phyloP scores from a whole-genome alignment of 2,888 invertebrate genomes.

The Cheilosia variabilis region DNA sequence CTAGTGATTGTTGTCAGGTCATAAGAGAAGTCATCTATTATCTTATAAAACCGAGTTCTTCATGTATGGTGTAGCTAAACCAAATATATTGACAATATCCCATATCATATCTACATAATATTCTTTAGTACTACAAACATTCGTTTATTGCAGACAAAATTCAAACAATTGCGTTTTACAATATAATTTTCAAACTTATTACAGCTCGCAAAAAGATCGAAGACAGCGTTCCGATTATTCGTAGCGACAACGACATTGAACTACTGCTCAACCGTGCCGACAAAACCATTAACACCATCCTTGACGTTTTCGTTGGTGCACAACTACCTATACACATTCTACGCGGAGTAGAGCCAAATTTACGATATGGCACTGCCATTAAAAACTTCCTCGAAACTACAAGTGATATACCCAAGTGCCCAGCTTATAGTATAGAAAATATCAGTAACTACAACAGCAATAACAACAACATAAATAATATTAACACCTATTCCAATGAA shows the following conservation, averaged over 20 bases:
- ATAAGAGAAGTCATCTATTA: no score
- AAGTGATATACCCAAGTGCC: conserved; percentile 78
- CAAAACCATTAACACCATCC: conserved; percentile 85
- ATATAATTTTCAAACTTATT: conserved; percentile 76
- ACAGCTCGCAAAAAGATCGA: conserved; percentile 87
- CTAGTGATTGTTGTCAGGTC: no score
- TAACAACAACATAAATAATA: conserved; percentile 43
- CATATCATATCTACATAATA: no score
- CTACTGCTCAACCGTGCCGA: conserved; percentile 84
- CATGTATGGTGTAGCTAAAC: no score
- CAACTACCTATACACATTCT: conserved; percentile 88
- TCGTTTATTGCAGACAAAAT: no score
- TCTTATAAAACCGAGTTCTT: no score
- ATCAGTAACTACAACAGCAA: conserved; percentile 28
- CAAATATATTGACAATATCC: no score
- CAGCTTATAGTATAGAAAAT: conserved; percentile 60
- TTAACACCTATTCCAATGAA: conserved; percentile 74
- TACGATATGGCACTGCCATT: conserved; percentile 85
- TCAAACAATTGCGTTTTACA: background rate
- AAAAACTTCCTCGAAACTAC: conserved; percentile 79
- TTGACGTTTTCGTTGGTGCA: conserved; percentile 89
- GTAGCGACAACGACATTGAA: conserved; percentile 87
- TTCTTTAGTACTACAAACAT: no score
- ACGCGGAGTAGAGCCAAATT: conserved; percentile 91
- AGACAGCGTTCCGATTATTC: conserved; percentile 86